phyloP scores from a whole-genome alignment of 2,888 invertebrate genomes.

The Habroteleia sp. region DNA sequence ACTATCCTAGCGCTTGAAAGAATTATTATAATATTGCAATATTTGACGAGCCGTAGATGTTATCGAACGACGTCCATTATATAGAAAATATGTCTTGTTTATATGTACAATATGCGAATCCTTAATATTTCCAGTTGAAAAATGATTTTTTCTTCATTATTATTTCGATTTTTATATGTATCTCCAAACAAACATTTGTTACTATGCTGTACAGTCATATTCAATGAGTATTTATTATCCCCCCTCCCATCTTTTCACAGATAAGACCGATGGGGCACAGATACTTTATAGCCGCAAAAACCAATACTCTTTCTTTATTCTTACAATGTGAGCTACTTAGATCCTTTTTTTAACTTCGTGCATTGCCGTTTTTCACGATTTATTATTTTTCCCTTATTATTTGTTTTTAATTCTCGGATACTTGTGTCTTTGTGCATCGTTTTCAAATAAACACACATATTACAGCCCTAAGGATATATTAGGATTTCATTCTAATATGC shows the following conservation, averaged over 20 bases:
- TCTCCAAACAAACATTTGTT: conserved; percentile 75
- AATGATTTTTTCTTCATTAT: conserved; percentile 68
- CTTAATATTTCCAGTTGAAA: conserved; percentile 78
- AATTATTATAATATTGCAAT: conserved; percentile 81
- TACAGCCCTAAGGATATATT: conserved; percentile 62
- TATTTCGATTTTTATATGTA: conserved; percentile 72
- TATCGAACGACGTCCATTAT: conserved; percentile 79
- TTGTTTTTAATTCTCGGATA: conserved; percentile 11
- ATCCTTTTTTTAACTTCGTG: conserved; percentile 1
- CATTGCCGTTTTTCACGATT: conserved; percentile 3
- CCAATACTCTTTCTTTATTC: conserved; percentile 47
- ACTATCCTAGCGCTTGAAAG: conserved; percentile 80
- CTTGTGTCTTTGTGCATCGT: conserved; percentile 67
- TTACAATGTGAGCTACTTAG: conserved; percentile 55
- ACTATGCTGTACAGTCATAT: conserved; percentile 79
- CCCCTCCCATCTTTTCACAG: conserved; percentile 58
- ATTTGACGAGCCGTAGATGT: conserved; percentile 78
- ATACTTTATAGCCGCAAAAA: conserved; percentile 69
- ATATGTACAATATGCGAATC: conserved; percentile 81
- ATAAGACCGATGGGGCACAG: conserved; percentile 67
- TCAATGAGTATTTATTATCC: conserved; percentile 74
- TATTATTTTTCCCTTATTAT: neutral
- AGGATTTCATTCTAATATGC: conserved; percentile 65
- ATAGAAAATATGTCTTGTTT: conserved; percentile 81
- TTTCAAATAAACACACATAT: conserved; percentile 67